Base-by-base conservation (phyloP, 2,888 invertebrate species). In the Helicoverpa assulta region DNA sequence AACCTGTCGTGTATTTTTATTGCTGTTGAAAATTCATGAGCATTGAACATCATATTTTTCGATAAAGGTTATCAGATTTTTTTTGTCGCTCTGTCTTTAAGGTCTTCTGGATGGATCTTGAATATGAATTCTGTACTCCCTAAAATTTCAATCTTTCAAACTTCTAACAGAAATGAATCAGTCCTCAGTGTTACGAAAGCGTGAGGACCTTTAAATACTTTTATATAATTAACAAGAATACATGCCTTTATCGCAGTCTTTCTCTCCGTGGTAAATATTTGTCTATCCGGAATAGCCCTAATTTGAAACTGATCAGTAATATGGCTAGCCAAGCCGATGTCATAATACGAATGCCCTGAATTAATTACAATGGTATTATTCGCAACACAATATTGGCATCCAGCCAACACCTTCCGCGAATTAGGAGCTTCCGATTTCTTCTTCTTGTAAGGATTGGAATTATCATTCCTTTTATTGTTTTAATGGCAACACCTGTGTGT, bases 331-430 rank as follows among this genome's bases (percentile, higher is more conserved):
- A 62, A 52, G 50, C 26, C 52, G 58, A 47, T 51, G n/a, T 65
- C 79, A 18, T 43, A n/a, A 47, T 58, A 59, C 76, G 56, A 58
- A 26, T 55, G 33, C 33, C 18, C 51, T 56, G 70, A 70, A 78
- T 76, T 72, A 75, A 76, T 76, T 76, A 54, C 53, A 69, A 73
- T 66, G 73, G 72, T 73, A 75, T 60, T 74, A 74, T 47, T 73
- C n/a, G 74, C 59, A 68, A 71, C 61, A 77, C 71, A 77, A 77
- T 80, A 80, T 64, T 74, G 83, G 77, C 81, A 37, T 19, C 7
- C 16, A 19, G 73, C 81, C 83, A 80, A 19, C 29, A 62, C 55
- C 76, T 70, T 70, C 66, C 55, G 58, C 55, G 61, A 70, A 64
- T 58, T 51, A 43, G 19, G 18, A 19, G 78, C 54, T 71, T 72